These are phyloP conservation scores for Ceratitis capitata DNA, from an alignment of 1,140 invertebrate genomes.

Conservation along the genomic window DNA sequence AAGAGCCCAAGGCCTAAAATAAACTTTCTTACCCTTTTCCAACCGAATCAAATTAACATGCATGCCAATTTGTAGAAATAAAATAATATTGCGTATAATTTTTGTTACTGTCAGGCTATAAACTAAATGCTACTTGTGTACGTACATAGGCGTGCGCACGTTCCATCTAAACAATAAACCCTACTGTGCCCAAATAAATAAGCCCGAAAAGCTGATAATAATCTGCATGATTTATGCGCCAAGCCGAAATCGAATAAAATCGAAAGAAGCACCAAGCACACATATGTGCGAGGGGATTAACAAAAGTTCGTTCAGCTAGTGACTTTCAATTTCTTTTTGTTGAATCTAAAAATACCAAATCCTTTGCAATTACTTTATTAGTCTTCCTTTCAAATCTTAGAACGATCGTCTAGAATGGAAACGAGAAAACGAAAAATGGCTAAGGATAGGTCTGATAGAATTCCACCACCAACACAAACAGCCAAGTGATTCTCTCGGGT, in stretches of 20 bases:
- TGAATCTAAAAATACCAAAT: too few species aligned
- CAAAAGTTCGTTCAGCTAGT: too few species aligned
- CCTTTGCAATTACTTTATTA: too few species aligned
- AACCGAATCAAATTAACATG: neutral
- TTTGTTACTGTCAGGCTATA: neutral
- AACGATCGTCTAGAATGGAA: too few species aligned
- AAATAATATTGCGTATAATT: slow-evolving; percentile 6
- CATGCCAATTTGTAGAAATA: slow-evolving; percentile 33
- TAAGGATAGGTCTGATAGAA: too few species aligned
- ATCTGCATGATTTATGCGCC: slow-evolving; percentile 20
- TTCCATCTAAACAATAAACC: neutral
- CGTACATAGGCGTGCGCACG: neutral
- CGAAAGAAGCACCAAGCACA: neutral
- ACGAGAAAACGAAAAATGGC: too few species aligned
- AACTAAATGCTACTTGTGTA: neutral
- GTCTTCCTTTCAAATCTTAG: too few species aligned
- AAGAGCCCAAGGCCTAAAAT: neutral
- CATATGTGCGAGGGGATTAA: too few species aligned
- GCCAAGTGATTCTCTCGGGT: too few species aligned
- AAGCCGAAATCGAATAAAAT: neutral
- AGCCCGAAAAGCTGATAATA: slow-evolving; percentile 23
- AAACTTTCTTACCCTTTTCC: neutral
- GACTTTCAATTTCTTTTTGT: too few species aligned
- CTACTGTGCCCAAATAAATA: neutral
- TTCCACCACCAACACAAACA: too few species aligned